Evolutionary conservation across 2,113 vertebrate genomes (phyloP).

Genomic region (Lophura nycthemera): DNA sequence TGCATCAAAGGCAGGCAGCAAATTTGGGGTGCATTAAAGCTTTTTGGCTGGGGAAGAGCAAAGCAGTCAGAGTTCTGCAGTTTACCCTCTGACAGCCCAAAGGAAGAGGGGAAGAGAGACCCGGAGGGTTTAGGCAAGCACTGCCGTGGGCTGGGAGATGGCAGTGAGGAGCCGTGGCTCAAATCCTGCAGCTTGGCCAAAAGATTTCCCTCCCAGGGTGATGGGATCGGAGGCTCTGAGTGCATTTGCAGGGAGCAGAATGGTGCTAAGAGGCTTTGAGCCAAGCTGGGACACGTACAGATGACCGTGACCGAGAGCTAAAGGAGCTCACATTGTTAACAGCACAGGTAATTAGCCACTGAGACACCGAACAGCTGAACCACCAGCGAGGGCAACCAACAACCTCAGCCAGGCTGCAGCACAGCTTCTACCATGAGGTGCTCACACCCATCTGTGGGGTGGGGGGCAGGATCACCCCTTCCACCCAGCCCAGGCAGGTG

Average conservation of each 20-base stretch:
- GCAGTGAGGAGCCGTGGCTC: background rate
- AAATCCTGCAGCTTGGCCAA: background rate
- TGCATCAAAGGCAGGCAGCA: background rate
- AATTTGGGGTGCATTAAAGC: background rate
- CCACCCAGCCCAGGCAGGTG: background rate
- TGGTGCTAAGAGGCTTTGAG: background rate
- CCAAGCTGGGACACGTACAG: background rate
- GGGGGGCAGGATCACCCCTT: background rate
- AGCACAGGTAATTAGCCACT: slow-evolving; percentile 52
- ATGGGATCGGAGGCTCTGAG: background rate
- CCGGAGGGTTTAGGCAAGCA: background rate
- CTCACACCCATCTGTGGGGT: background rate
- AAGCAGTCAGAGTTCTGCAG: background rate
- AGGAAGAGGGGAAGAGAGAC: background rate
- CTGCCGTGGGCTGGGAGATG: background rate
- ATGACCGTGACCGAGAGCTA: background rate
- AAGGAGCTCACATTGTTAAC: slow-evolving; percentile 18
- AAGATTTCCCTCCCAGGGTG: background rate
- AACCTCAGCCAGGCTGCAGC: background rate
- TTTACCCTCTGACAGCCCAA: background rate
- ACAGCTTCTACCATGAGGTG: background rate
- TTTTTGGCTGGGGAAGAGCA: background rate
- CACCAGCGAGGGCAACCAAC: background rate
- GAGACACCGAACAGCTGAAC: slow-evolving; percentile 46
- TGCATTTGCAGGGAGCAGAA: background rate